These are phyloP conservation scores for Cantharis rustica DNA, from an alignment of 2,888 invertebrate genomes.

Conservation along the genomic window DNA sequence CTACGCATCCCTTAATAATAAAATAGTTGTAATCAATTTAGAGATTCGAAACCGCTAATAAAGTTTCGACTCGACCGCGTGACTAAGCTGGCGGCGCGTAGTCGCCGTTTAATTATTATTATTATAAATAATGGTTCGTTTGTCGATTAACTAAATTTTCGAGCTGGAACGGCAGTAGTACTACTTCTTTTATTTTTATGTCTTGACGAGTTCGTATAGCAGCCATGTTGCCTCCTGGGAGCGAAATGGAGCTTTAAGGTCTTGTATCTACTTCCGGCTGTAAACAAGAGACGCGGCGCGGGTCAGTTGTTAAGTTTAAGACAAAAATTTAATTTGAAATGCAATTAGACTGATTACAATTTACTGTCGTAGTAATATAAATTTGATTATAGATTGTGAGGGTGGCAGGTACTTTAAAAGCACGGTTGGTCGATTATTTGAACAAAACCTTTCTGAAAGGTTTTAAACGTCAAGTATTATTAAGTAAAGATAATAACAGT, in stretches of 20 bases:
- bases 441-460: constrained; percentile 11
- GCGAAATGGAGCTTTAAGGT: constrained; percentile 34
- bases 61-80: background rate
- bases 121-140: too few species aligned
- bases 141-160: constrained; percentile 34
- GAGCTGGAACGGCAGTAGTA: constrained; percentile 37
- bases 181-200: constrained; percentile 48
- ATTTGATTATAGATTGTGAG: background rate
- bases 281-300: constrained; percentile 43
- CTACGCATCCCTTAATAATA: background rate
- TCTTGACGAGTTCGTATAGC: constrained; percentile 37
- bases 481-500: background rate
- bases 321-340: constrained; percentile 17
- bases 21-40: background rate
- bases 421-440: constrained; percentile 8
- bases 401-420: background rate
- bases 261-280: constrained; percentile 39
- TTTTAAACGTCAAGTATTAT: constrained; percentile 19
- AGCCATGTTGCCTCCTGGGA: constrained; percentile 43
- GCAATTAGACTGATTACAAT: constrained; percentile 27
- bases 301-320: constrained; percentile 30
- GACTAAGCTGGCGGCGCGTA: too few species aligned
- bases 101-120: too few species aligned
- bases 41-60: background rate
- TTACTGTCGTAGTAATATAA: background rate